Evolutionary conservation across 2,113 vertebrate genomes (phyloP).

Genomic region (Probosciger aterrimus): DNA sequence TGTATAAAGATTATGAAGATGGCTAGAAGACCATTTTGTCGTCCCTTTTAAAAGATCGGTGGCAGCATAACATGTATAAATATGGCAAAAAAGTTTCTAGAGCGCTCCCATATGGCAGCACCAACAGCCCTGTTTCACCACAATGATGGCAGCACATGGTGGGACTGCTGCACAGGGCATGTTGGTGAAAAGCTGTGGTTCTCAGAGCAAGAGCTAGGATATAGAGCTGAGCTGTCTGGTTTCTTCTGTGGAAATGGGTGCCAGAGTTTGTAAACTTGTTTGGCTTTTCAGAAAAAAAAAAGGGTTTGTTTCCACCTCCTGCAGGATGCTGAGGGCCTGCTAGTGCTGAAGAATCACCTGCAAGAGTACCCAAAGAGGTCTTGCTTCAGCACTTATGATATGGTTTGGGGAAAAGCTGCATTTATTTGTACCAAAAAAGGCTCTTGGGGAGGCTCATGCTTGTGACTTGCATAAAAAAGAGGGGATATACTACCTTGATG

Average conservation of each 20-base stretch:
- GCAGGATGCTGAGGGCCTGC: not conserved
- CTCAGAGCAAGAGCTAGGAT: not conserved
- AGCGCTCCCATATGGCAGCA: not conserved
- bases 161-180: accelerated
- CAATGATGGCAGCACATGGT: accelerated
- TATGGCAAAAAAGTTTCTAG: not conserved
- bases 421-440: not conserved
- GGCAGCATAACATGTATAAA: not conserved
- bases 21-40: not conserved
- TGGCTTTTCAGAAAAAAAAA: not conserved
- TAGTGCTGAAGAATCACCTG: not conserved
- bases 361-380: not conserved
- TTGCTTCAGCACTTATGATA: not conserved
- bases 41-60: not conserved
- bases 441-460: not conserved
- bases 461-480: not conserved
- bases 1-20: not conserved
- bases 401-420: not conserved
- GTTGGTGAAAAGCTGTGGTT: not conserved
- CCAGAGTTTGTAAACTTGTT: not conserved
- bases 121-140: accelerated
- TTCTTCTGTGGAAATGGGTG: not conserved
- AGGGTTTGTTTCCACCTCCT: not conserved
- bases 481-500: not conserved
- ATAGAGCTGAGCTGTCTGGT: not conserved